Conservation (phyloP, 2,113 vertebrate genomes). For the Amphiprion ocellaris region DNA sequence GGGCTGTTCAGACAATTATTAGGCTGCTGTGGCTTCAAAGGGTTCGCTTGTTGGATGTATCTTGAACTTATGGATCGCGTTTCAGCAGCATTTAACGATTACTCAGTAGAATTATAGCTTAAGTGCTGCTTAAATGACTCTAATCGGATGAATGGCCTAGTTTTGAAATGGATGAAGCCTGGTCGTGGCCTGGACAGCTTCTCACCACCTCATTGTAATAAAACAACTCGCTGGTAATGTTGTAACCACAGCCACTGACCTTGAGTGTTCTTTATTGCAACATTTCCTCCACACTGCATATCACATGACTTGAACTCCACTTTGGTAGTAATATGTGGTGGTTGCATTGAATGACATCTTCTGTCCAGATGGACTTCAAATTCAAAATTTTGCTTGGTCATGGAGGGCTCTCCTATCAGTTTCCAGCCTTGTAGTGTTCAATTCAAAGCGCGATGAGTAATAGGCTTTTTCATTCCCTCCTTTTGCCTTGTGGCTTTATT, state of each 20-base stretch:
- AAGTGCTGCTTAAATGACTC: slow-evolving; percentile 18
- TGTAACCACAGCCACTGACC: slow-evolving; percentile 43
- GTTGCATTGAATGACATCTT: slow-evolving; percentile 21
- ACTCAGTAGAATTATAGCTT: neutral
- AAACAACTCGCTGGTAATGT: slow-evolving; percentile 11
- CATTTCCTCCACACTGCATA: slow-evolving; percentile 25
- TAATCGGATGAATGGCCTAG: neutral
- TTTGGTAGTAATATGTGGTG: slow-evolving; percentile 35
- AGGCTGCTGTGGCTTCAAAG: slow-evolving; percentile 1
- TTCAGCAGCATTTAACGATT: slow-evolving; percentile 19
- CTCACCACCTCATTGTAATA: slow-evolving; percentile 7
- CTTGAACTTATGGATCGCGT: neutral
- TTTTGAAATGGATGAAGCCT: neutral
- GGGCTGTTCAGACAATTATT: slow-evolving; percentile 15
- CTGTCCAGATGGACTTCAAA: slow-evolving; percentile 11
- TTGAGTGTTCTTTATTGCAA: slow-evolving; percentile 21
- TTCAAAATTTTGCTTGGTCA: slow-evolving; percentile 29
- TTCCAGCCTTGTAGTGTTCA: slow-evolving; percentile 45
- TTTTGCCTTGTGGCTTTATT: slow-evolving; percentile 41
- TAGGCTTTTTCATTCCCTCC: slow-evolving; percentile 43
- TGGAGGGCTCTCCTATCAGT: slow-evolving; percentile 25
- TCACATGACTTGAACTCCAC: slow-evolving; percentile 30
- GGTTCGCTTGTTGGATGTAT: too few species aligned
- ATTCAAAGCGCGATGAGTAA: slow-evolving; percentile 35
- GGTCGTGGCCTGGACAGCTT: slow-evolving; percentile 20